Base-by-base conservation (phyloP, 1,140 invertebrate species). In the Anastrepha obliqua region DNA sequence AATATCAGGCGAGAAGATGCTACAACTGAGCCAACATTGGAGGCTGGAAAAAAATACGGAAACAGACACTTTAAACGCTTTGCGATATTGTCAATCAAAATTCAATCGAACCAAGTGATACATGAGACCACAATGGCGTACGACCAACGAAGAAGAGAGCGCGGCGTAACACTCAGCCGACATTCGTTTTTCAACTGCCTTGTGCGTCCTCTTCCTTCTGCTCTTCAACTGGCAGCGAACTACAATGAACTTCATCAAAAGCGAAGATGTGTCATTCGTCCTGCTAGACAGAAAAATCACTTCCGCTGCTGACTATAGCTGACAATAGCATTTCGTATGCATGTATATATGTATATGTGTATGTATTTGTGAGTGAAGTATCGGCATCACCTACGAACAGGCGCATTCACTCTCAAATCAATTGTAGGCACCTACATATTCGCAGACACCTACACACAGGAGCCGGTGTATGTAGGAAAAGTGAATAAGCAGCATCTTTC, bases 51-150 rank as follows among this genome's bases (percentile, higher is more conserved):
- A n/a, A 60, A 60, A 78, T 89, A 88, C 90, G 91, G 91, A 92
- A 92, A 92, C 91, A 92, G 91, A 92, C 91, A 92, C 91, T 92
- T 92, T 92, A 92, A 92, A 92, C 90, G 91, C 86, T 91, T 90
- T 91, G 91, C 91, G 91, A 92, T 92, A 92, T 92, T 92, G 91
- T 92, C 91, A 92, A 92, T 92, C 91, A 92, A 92, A 92, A 92
- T 91, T 92, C 91, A 92, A 92, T 92, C 90, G 91, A 89, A 90
- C 58, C 85, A 81, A 81, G 74, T 81, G 74, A 81, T 81, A 55
- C 74, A 81, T 81, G 74, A 58, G 74, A 81, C 74, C 74, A 51
- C 74, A 81, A 81, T 42, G 74, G n/a, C 47, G 47, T 9, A 55
- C 11, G 74, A 29, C 47, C 7, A 17, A 67, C 15, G 74, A 2